Evolutionary conservation across 1,140 invertebrate species (phyloP).

Genomic region (Chrysopa pallens): DNA sequence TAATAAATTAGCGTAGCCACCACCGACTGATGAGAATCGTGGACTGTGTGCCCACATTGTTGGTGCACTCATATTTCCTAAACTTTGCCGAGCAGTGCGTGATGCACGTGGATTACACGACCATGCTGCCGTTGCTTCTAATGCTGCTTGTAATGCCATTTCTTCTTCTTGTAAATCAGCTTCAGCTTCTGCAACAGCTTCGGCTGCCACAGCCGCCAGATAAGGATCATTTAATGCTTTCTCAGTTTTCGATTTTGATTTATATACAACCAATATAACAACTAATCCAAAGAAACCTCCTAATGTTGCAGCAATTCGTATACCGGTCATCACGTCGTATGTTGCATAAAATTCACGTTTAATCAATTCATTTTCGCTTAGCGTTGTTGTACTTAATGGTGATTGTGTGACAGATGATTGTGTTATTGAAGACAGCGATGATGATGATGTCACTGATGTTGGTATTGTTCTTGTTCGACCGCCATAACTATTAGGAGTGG

Average conservation of each 20-base stretch:
- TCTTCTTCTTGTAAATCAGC: conserved; percentile 43
- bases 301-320: conserved; percentile 71
- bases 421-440: not conserved
- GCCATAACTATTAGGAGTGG: conserved; percentile 4
- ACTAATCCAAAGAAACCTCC: conserved; percentile 76
- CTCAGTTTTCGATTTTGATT: conserved; percentile 56
- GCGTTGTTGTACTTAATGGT: not conserved
- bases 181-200: conserved; percentile 47
- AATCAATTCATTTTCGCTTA: conserved; percentile 31
- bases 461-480: conserved; percentile 12
- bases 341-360: conserved; percentile 69
- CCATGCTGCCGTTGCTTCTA: conserved; percentile 43
- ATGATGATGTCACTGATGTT: conserved; percentile 10
- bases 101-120: conserved; percentile 27
- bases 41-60: conserved; percentile 12
- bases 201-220: conserved; percentile 31
- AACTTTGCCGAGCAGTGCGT: conserved; percentile 22
- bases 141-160: conserved; percentile 51
- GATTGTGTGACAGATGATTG: not conserved
- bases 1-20: conserved; percentile 47
- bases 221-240: conserved; percentile 48
- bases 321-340: conserved; percentile 80
- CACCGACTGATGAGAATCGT: conserved; percentile 48
- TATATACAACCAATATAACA: conserved; percentile 73
- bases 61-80: conserved; percentile 28